These are phyloP conservation scores for Poecile montanus DNA, from an alignment of 2,797 vertebrate genomes.

Conservation along the genomic window DNA sequence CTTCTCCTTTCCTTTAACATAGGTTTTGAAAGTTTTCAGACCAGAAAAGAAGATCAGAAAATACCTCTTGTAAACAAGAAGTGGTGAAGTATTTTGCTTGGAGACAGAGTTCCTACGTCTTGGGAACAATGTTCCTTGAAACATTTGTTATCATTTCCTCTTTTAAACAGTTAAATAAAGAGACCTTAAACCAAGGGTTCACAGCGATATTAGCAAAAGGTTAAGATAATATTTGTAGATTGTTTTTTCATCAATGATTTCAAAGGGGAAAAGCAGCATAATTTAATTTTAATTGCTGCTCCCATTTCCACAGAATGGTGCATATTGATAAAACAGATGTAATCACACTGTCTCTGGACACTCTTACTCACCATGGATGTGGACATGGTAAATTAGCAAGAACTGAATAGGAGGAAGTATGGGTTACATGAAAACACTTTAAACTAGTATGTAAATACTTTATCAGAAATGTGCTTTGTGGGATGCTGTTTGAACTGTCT, in stretches of 20 bases:
- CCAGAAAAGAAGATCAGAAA: neutral
- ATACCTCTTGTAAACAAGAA: conserved; percentile 17
- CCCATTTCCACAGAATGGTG: neutral
- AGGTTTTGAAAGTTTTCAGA: neutral
- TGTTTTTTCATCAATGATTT: conserved; percentile 34
- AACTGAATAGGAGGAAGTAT: conserved; percentile 45
- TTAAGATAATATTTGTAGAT: conserved; percentile 54
- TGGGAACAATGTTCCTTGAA: conserved; percentile 28
- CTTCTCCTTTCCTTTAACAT: neutral
- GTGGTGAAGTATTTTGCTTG: conserved; percentile 7
- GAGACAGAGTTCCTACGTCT: neutral
- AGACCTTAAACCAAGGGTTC: conserved; percentile 33
- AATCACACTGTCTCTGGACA: neutral
- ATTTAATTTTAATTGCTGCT: conserved; percentile 31
- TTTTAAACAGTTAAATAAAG: conserved; percentile 46
- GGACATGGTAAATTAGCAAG: neutral
- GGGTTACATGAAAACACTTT: neutral
- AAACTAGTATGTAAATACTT: neutral
- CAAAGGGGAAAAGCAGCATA: conserved; percentile 16
- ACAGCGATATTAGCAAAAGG: conserved; percentile 18
- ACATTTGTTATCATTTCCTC: conserved; percentile 49
- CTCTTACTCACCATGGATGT: neutral
- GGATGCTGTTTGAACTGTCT: neutral
- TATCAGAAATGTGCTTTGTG: neutral
- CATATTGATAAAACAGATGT: conserved; percentile 28